A percentile compares a stretch with the other conserved stretches of the same genome.
These are phyloP conservation scores for Drosophila barbarae DNA, from an alignment of 2,888 invertebrate genomes.

Conservation along the genomic window DNA sequence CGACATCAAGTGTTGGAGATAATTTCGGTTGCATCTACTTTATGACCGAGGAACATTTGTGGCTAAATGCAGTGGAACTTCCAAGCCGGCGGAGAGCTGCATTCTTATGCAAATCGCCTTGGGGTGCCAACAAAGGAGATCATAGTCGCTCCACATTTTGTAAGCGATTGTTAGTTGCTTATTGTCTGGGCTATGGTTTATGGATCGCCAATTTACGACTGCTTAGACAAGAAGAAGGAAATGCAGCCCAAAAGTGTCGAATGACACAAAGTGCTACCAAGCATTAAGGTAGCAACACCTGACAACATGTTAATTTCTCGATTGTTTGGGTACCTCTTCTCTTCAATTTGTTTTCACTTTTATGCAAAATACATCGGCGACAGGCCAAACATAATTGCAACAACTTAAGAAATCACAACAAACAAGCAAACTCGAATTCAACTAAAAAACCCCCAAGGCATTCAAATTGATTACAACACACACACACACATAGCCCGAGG, in stretches of 20 bases:
- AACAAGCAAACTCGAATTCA: constrained; percentile 55
- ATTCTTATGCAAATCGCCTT: constrained; percentile 67
- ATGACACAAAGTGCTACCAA: constrained; percentile 35
- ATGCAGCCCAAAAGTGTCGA: constrained; percentile 30
- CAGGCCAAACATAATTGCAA: constrained; percentile 65
- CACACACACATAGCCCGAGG: constrained; percentile 4
- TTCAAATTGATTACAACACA: constrained; percentile 70
- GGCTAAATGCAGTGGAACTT: constrained; percentile 31
- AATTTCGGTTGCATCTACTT: constrained; percentile 36
- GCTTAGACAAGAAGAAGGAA: constrained; percentile 21
- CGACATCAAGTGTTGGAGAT: constrained; percentile 44
- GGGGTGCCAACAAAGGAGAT: constrained; percentile 51
- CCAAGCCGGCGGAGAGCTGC: constrained; percentile 45
- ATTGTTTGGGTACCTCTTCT: constrained; percentile 5
- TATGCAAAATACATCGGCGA: constrained; percentile 21
- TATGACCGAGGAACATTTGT: constrained; percentile 53
- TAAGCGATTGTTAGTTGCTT: constrained; percentile 57
- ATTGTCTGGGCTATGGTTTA: constrained; percentile 61
- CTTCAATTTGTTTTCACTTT: constrained; percentile 49
- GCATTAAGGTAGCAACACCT: constrained; percentile 47
- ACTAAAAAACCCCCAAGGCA: constrained; percentile 54
- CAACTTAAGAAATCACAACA: constrained; percentile 73
- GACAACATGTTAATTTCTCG: constrained; percentile 50
- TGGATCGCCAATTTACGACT: constrained; percentile 44
- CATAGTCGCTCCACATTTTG: constrained; percentile 54